Evolutionary conservation across 2,888 invertebrate genomes (phyloP).

Genomic region (Pristionchus fissidentatus): DNA sequence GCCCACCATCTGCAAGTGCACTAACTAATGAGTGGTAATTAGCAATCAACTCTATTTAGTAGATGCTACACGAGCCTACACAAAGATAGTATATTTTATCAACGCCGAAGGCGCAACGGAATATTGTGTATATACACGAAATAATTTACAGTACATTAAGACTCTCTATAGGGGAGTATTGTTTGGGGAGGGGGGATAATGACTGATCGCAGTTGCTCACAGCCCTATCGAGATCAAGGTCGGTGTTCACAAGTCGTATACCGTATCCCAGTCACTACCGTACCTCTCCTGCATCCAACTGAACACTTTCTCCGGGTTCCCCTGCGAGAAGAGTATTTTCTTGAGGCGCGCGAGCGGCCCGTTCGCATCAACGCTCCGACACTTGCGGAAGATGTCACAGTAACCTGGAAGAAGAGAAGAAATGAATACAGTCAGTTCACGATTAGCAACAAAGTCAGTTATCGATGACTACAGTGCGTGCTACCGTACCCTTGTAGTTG

Average conservation of each 20-base stretch:
- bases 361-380: slow-evolving; percentile 97
- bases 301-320: slow-evolving; percentile 87
- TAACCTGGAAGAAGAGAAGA: slow-evolving; percentile 82
- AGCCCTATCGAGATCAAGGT: not conserved
- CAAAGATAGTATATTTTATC: not conserved
- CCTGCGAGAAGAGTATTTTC: slow-evolving; percentile 91
- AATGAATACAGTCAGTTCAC: not conserved
- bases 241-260: slow-evolving; percentile 2
- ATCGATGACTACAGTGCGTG: not conserved
- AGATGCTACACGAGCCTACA: too few species aligned
- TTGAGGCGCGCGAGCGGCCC: slow-evolving; percentile 96
- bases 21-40: not conserved
- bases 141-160: too few species aligned
- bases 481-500: slow-evolving; percentile 83
- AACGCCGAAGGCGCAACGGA: too few species aligned
- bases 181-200: too few species aligned
- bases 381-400: slow-evolving; percentile 98
- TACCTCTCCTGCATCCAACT: slow-evolving; percentile 51
- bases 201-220: not conserved
- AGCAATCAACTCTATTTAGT: too few species aligned
- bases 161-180: too few species aligned
- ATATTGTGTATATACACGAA: too few species aligned
- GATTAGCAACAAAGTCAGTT: not conserved
- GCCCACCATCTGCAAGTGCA: slow-evolving; percentile 85
- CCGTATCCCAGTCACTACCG: too few species aligned